These are phyloP conservation scores for Microplitis demolitor DNA, from an alignment of 1,140 invertebrate genomes.

Conservation along the genomic window DNA sequence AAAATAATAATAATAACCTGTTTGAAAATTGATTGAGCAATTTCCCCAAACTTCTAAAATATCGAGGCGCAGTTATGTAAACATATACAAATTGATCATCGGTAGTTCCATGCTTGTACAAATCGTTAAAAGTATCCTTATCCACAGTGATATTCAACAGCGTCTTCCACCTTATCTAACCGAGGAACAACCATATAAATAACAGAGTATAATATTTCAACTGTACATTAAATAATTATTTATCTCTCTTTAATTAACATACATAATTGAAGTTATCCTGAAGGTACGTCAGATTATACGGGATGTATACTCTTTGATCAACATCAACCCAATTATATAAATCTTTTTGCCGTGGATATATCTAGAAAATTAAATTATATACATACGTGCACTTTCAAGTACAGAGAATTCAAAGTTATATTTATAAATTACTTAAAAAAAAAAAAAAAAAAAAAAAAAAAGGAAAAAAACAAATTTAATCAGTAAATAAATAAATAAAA, in stretches of 20 bases:
- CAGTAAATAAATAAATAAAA: background rate
- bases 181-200: slow-evolving; percentile 34
- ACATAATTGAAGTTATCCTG: slow-evolving; percentile 56
- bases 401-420: background rate
- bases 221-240: background rate
- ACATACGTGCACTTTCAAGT: background rate
- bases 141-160: slow-evolving; percentile 46
- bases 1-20: slow-evolving; percentile 35
- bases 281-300: slow-evolving; percentile 51
- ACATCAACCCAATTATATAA: slow-evolving; percentile 53
- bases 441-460: background rate
- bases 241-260: slow-evolving; percentile 38
- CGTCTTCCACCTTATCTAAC: slow-evolving; percentile 55
- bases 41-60: slow-evolving; percentile 51
- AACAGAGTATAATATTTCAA: no score
- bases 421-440: background rate
- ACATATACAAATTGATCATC: slow-evolving; percentile 48
- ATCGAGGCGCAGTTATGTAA: slow-evolving; percentile 51
- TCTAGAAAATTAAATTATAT: slow-evolving; percentile 34
- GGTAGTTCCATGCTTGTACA: slow-evolving; percentile 30
- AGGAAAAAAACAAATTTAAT: background rate
- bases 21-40: slow-evolving; percentile 50
- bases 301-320: slow-evolving; percentile 51
- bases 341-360: slow-evolving; percentile 56
- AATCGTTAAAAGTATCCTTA: slow-evolving; percentile 38